Evolutionary conservation across 2,113 vertebrate genomes (phyloP).

Genomic region (Scopus umbretta): DNA sequence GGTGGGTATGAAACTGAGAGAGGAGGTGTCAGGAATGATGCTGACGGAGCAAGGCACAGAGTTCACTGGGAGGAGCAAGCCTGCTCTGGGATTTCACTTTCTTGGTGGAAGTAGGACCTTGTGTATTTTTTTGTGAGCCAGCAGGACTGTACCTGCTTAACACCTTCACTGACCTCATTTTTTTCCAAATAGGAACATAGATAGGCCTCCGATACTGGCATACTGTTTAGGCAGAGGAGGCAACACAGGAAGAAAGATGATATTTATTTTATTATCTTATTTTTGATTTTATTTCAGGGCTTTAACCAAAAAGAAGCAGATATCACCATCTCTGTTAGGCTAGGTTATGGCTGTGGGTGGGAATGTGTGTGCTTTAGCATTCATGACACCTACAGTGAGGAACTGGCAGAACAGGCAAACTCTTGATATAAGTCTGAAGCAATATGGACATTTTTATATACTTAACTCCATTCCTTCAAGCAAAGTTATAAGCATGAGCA

Average conservation of each 20-base stretch:
- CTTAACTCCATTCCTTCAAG: background rate
- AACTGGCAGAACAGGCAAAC: background rate
- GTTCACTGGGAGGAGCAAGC: background rate
- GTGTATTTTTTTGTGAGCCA: background rate
- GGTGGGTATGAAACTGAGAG: background rate
- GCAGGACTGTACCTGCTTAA: background rate
- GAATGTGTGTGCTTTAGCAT: background rate
- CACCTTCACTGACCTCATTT: background rate
- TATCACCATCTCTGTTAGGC: background rate
- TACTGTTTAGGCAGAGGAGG: background rate
- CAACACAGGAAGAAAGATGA: background rate
- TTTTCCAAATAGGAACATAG: background rate
- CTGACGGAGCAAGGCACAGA: background rate
- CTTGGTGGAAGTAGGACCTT: background rate
- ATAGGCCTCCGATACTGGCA: background rate
- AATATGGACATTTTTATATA: background rate
- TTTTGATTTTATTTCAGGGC: background rate
- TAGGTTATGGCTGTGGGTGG: background rate
- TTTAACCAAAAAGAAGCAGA: background rate
- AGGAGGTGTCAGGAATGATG: background rate
- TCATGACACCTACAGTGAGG: background rate
- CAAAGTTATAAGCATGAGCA: background rate
- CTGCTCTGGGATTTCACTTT: background rate
- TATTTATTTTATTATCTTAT: background rate
- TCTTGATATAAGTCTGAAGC: background rate